Evolutionary conservation across 2,113 vertebrate genomes (phyloP).

Genomic region (Balaenoptera acutorostrata): DNA sequence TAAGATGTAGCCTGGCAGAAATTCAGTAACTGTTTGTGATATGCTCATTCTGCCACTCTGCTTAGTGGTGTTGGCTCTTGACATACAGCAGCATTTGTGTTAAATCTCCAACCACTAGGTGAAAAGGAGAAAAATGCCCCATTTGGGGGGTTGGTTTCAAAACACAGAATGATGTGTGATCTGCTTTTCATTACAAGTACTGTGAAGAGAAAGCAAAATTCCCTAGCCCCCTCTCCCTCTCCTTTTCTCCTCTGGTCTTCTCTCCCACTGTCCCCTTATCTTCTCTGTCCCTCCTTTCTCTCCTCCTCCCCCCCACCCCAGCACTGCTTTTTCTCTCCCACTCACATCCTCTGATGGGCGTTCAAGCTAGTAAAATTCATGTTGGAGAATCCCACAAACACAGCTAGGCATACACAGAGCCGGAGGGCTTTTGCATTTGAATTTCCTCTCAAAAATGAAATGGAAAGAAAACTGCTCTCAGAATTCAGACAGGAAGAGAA

Average conservation of each 20-base stretch:
- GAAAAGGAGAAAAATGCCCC: constrained; percentile 37
- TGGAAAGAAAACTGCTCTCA: neutral
- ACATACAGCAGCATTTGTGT: constrained; percentile 74
- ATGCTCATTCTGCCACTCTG: constrained; percentile 71
- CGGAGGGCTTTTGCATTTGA: constrained; percentile 54
- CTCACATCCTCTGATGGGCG: constrained; percentile 66
- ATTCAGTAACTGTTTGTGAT: constrained; percentile 82
- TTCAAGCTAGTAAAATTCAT: constrained; percentile 67
- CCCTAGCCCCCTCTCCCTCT: neutral
- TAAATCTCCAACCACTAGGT: constrained; percentile 63
- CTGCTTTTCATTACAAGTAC: constrained; percentile 59
- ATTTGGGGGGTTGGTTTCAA: constrained; percentile 60
- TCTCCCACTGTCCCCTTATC: neutral
- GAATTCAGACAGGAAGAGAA: constrained; percentile 39
- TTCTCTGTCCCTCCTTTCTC: neutral
- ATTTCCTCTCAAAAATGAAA: constrained; percentile 68
- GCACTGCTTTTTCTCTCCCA: constrained; percentile 53
- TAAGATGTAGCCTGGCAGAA: constrained; percentile 81
- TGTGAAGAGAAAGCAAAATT: neutral
- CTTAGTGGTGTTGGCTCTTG: constrained; percentile 71
- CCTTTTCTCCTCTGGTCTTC: neutral
- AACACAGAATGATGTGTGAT: constrained; percentile 60
- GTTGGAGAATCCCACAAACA: constrained; percentile 57
- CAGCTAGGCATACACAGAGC: constrained; percentile 51
- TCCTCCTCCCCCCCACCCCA: constrained; percentile 4